These are phyloP conservation scores for Polymixis lichenea DNA, from an alignment of 2,888 invertebrate species.

Conservation along the genomic window DNA sequence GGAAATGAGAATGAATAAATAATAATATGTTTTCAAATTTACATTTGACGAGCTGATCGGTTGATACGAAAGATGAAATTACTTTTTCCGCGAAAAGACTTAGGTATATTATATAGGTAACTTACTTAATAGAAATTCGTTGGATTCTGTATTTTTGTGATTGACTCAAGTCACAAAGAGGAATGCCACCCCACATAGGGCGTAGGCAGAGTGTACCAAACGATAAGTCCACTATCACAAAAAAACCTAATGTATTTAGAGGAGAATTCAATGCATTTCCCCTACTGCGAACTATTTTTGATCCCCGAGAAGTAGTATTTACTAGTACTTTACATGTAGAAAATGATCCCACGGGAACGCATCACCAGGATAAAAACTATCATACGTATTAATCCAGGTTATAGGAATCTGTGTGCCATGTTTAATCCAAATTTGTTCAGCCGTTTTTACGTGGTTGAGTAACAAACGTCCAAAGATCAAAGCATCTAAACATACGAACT, in stretches of 20 bases:
- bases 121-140: background rate
- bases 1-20: slow-evolving; percentile 27
- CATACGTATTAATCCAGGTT: too few relatives aligned
- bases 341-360: too few relatives aligned
- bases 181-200: background rate
- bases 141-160: slow-evolving; percentile 2
- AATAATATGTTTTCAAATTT: slow-evolving; percentile 28
- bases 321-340: too few relatives aligned
- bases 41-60: slow-evolving; percentile 17
- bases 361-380: too few relatives aligned
- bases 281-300: background rate
- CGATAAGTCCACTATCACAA: background rate
- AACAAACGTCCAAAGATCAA: too few relatives aligned
- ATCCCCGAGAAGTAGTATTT: background rate
- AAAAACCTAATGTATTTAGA: background rate
- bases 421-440: too few relatives aligned
- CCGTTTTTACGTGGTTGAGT: too few relatives aligned
- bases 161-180: background rate
- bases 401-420: too few relatives aligned
- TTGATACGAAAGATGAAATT: slow-evolving; percentile 23
- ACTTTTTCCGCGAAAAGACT: slow-evolving; percentile 15
- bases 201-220: background rate
- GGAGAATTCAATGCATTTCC: background rate
- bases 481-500: too few relatives aligned
- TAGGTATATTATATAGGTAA: too few relatives aligned